Base-by-base conservation (phyloP, 2,113 vertebrate species). In the Hippocampus barbouri region DNA sequence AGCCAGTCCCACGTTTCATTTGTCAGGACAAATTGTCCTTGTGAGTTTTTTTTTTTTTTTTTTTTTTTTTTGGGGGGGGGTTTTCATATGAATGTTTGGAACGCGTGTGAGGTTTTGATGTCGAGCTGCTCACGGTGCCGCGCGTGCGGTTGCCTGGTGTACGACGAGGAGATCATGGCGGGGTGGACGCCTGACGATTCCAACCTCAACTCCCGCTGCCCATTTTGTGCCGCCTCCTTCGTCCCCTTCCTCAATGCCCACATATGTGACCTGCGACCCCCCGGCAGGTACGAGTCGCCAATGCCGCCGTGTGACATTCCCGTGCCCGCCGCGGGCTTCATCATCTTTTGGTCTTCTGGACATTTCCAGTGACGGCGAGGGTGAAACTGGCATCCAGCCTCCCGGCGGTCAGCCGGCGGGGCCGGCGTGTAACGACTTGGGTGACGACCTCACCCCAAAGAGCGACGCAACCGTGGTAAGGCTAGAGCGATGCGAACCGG, bases 141-240 rank as follows among this genome's bases (percentile, higher is more conserved):
- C 0, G 87, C 86, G 79, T 98, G 96, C 25, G 88, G 93, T 53
- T 94, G 89, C 0, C 76, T 98, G 88, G 95, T 97, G 2, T 97
- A 96, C 0, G 96, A 98, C 0, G 96, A 98, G 85, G 96, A 98
- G 89, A 96, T 98, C 81, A 98, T 98, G 96, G 95, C 96, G 0
- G 96, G 96, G 45, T 98, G 96, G 96, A 95, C 94, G 1, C 95
- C 96, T 0, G 96, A 98, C 0, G 96, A 98, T 87, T 98, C 96
- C 76, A 97, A 98, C 89, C 95, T 98, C 69, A 98, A 98, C 86
- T 94, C 95, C 4, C 89, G 84, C 20, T 98, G 96, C 27, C 94
- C 96, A 1, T 97, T 95, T 90, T 98, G 96, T 15, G 8, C 69
- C n/a, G 84, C 92, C 15, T 78, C 91, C 81, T 98, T 97, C 2